phyloP scores from a whole-genome alignment of 2,113 vertebrate genomes.

The Psephotus haematonotus region DNA sequence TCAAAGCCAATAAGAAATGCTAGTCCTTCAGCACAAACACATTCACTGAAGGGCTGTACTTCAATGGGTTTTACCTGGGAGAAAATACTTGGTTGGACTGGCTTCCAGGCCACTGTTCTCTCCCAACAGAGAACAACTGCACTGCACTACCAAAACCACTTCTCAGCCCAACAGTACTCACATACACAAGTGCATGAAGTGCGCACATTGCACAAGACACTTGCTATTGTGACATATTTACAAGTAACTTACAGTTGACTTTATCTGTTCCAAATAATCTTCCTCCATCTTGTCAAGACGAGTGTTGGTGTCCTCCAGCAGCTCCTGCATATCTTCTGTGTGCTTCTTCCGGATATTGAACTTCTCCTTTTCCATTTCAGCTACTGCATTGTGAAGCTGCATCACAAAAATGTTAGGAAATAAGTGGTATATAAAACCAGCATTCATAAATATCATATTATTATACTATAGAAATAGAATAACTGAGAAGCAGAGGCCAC shows the following conservation, averaged over 20 bases:
- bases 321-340: conserved; percentile 86
- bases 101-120: not conserved
- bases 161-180: not conserved
- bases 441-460: accelerated
- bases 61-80: not conserved
- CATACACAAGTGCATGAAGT: accelerated
- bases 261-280: conserved; percentile 81
- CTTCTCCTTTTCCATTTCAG: conserved; percentile 93
- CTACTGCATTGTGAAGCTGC: conserved; percentile 83
- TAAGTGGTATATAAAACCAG: not conserved
- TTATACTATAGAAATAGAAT: accelerated
- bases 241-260: conserved; percentile 78
- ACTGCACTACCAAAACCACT: not conserved
- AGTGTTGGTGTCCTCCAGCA: conserved; percentile 88
- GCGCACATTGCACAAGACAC: not conserved
- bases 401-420: not conserved
- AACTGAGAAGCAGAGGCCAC: not conserved
- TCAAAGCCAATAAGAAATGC: not conserved
- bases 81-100: not conserved
- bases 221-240: accelerated
- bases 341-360: conserved; percentile 87
- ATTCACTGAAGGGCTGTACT: not conserved
- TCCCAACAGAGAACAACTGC: not conserved
- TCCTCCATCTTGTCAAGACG: conserved; percentile 87
- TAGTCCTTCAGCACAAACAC: not conserved